Conservation (phyloP, 2,797 vertebrate species). For the Eulemur mongoz region DNA sequence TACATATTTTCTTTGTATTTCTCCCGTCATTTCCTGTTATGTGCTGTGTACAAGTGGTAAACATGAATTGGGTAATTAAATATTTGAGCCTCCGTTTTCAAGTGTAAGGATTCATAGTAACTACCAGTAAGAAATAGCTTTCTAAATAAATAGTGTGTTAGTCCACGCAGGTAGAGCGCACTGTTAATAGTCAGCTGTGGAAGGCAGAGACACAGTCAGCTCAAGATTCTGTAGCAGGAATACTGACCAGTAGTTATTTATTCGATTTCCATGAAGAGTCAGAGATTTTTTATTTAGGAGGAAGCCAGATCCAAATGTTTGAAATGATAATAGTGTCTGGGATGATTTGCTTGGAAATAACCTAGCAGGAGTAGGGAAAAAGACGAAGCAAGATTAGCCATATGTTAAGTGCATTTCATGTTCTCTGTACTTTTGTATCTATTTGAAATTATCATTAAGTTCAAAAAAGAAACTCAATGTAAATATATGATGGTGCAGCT, state of each 20-base stretch:
- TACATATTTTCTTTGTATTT: not conserved
- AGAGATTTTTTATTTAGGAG: not conserved
- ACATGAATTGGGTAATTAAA: slow-evolving; percentile 12
- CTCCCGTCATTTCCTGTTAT: not conserved
- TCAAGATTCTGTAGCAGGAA: not conserved
- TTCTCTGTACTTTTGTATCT: not conserved
- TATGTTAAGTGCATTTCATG: not conserved
- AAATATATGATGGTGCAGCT: not conserved
- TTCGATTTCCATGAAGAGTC: not conserved
- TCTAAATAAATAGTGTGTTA: not conserved
- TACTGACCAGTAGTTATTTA: not conserved
- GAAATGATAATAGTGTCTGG: not conserved
- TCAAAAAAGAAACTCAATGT: not conserved
- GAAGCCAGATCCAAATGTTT: not conserved
- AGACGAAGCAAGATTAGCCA: not conserved
- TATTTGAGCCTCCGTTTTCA: not conserved
- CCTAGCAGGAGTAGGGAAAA: not conserved
- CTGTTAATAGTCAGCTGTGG: not conserved
- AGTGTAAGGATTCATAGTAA: not conserved
- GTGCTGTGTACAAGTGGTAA: not conserved
- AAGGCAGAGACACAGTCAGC: not conserved
- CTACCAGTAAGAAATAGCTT: not conserved
- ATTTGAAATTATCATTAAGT: not conserved
- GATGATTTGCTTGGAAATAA: not conserved
- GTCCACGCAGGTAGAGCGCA: too few species aligned